These are phyloP conservation scores for Octodon degus DNA, from an alignment of 2,113 vertebrate species.

Conservation along the genomic window DNA sequence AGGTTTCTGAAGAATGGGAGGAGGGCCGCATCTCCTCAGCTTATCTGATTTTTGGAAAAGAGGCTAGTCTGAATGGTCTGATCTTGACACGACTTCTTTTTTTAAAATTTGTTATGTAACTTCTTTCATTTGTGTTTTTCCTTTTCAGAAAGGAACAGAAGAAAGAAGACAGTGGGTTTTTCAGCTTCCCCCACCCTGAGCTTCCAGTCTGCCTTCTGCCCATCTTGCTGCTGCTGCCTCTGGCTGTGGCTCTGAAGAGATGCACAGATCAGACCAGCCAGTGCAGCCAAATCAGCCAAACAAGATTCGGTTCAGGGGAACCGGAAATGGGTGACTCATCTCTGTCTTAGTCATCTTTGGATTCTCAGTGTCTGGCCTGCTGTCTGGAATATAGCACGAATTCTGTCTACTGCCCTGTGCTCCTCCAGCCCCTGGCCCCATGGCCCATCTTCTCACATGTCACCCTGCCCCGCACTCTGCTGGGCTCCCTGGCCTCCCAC, in stretches of 20 bases:
- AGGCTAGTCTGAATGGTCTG: constrained; percentile 19
- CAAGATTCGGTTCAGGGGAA: neutral
- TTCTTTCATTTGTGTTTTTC: constrained; percentile 31
- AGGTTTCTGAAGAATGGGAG: constrained; percentile 50
- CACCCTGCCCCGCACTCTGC: neutral
- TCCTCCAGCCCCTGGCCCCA: neutral
- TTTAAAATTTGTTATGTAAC: constrained; percentile 20
- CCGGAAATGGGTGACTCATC: constrained; percentile 45
- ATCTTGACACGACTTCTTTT: constrained; percentile 9
- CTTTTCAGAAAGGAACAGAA: constrained; percentile 41
- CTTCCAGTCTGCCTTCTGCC: neutral
- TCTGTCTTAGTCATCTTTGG: constrained; percentile 34
- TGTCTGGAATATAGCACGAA: neutral
- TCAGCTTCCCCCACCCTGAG: neutral
- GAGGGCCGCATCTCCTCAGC: neutral
- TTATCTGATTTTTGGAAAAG: constrained; percentile 14
- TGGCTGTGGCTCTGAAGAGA: constrained; percentile 27
- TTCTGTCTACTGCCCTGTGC: neutral
- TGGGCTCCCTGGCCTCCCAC: neutral
- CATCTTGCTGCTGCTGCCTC: neutral
- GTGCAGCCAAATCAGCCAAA: neutral
- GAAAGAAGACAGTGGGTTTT: neutral
- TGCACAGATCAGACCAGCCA: neutral
- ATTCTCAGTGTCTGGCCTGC: constrained; percentile 3
- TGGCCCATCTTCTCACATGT: neutral